Conservation (phyloP, 35 echinoderm and acorn worm species). For the Hemicentrotus pulcherrimus region DNA sequence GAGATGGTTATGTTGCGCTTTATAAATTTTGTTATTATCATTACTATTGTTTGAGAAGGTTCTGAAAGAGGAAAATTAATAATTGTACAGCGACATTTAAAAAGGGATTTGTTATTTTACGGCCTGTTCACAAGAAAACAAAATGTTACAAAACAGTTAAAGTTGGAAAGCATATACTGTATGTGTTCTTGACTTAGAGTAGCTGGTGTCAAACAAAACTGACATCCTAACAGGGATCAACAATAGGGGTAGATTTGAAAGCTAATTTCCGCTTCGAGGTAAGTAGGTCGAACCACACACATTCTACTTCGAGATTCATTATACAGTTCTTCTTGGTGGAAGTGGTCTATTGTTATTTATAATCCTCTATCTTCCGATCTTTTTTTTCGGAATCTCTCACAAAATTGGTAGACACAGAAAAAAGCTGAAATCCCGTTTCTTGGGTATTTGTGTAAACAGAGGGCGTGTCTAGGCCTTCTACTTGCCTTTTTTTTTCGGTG, state of each 20-base stretch:
- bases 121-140: too few species aligned
- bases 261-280: not conserved
- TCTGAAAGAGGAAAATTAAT: too few species aligned
- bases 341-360: not conserved
- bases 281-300: not conserved
- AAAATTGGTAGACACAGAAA: not conserved
- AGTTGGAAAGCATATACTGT: not conserved
- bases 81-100: too few species aligned
- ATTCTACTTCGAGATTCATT: not conserved
- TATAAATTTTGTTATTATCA: too few species aligned
- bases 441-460: not conserved
- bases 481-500: not conserved
- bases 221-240: not conserved
- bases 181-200: not conserved
- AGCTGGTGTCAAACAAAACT: not conserved
- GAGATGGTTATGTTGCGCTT: too few species aligned
- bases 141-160: too few species aligned
- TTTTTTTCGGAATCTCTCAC: not conserved
- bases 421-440: not conserved
- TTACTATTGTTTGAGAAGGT: too few species aligned
- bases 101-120: too few species aligned
- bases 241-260: not conserved
- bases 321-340: not conserved
- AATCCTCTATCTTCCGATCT: not conserved
- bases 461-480: not conserved